Evolutionary conservation across 1,140 invertebrate genomes (phyloP), one percentile per base, ranked within the genome.

Genomic region (Pteromalus puparum): DNA sequence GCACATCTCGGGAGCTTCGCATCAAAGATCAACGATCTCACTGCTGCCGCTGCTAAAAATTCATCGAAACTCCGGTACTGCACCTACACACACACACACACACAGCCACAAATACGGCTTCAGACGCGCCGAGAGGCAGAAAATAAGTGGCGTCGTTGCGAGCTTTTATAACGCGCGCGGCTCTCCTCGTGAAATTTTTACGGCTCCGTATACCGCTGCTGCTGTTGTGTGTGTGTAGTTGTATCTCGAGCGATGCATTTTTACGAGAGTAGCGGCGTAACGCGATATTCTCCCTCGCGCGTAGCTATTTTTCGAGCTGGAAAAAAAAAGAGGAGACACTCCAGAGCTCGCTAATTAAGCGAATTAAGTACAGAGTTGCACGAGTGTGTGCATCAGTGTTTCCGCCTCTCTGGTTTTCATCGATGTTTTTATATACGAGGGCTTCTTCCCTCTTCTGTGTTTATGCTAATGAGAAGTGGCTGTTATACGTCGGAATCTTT

Each of bases 141-240:
- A 70, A 70, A 70, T 70, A 70, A 70, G 15, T 26, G 28, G 24
- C 67, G 65, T 12, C 6, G 67, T 12, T 10, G 28, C 10, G 26
- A 78, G 53, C 21, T 79, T 34, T 79, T 68, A 24, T 38, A 79
- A n/a, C 61, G 61, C 6, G 30, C n/a, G n/a, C n/a, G n/a, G 42
- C 38, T 42, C 21, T 61, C 9, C 30, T 79, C 61, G 34, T 79
- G 61, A 79, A 79, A 79, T 34, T 67, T 79, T 79, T 79, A 79
- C 65, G 21, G 53, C 6, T 79, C 12, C 65, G 21, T 4, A 15
- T 18, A 18, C 18, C 53, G 53, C 18, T 53, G 48, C 9, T 13
- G 46, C 4, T 34, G 30, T 34, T 30, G 46, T 15, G 46, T 48
- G 13, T 61, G 18, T 61, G 3, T 61, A 61, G 34, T 13, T n/a